These are phyloP conservation scores for Nemoura dubitans DNA, from an alignment of 2,888 invertebrate species.

Conservation along the genomic window DNA sequence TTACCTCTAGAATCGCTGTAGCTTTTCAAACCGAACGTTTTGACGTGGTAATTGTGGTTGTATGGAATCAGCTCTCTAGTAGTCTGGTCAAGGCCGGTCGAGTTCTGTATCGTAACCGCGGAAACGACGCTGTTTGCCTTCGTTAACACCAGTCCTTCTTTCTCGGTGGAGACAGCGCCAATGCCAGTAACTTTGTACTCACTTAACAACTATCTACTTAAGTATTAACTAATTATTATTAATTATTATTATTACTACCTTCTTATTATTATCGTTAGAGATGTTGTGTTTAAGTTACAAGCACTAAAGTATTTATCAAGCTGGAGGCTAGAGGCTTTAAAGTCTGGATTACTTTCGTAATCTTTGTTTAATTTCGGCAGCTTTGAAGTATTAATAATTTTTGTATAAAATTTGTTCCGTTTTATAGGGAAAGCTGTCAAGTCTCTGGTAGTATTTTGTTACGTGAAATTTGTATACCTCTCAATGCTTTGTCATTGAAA, in stretches of 20 bases:
- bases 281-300: background rate
- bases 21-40: too few relatives aligned
- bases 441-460: too few relatives aligned
- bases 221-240: conserved; percentile 32
- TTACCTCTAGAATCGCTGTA: too few relatives aligned
- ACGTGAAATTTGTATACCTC: too few relatives aligned
- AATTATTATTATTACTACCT: conserved; percentile 35
- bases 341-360: background rate
- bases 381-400: background rate
- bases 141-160: background rate
- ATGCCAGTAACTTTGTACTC: background rate
- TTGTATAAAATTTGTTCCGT: background rate
- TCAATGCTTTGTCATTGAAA: too few relatives aligned
- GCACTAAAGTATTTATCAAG: background rate
- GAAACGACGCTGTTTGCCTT: background rate
- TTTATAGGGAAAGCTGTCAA: background rate
- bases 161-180: background rate
- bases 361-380: background rate
- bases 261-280: conserved; percentile 5
- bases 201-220: conserved; percentile 35
- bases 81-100: background rate
- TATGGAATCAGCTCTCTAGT: background rate
- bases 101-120: background rate
- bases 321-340: background rate
- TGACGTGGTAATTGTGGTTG: too few relatives aligned